Conservation (phyloP, 2,888 invertebrate species). For the Conus canariensis region DNA sequence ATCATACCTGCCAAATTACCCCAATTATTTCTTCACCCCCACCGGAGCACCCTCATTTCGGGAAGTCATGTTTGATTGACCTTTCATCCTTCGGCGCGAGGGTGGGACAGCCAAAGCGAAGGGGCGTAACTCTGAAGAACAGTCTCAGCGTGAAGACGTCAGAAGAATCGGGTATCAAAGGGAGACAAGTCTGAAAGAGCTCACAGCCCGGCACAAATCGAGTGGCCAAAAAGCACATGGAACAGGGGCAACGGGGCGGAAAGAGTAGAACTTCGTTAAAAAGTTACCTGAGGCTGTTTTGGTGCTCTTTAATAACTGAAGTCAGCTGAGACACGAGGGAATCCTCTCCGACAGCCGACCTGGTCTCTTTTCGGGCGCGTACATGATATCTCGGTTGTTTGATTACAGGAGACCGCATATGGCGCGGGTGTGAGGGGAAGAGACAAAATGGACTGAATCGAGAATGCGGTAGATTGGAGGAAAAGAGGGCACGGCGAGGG, state of each 20-base stretch:
- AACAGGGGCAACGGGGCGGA: neutral
- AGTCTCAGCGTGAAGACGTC: constrained; percentile 5
- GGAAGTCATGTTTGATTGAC: constrained; percentile 37
- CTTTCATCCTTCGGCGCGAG: constrained; percentile 17
- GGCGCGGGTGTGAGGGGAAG: neutral
- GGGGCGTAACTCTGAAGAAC: constrained; percentile 30
- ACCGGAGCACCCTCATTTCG: neutral
- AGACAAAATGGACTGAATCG: neutral
- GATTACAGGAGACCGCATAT: neutral
- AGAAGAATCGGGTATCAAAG: constrained; percentile 11
- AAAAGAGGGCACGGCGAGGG: too few species aligned
- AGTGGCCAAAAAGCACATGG: constrained; percentile 1
- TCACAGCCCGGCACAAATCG: neutral
- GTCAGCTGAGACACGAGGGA: neutral
- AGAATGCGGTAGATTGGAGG: neutral
- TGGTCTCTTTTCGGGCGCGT: neutral
- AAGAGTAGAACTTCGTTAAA: constrained; percentile 36
- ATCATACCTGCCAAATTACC: constrained; percentile 32
- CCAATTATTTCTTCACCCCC: constrained; percentile 19
- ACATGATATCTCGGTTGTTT: neutral
- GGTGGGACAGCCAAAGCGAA: neutral
- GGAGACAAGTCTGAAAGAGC: neutral
- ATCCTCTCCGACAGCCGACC: neutral
- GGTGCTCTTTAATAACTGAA: constrained; percentile 11
- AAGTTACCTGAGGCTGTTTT: constrained; percentile 28